These are phyloP conservation scores for Punctoribates punctum DNA, from an alignment of 2,888 invertebrate species.

Conservation along the genomic window DNA sequence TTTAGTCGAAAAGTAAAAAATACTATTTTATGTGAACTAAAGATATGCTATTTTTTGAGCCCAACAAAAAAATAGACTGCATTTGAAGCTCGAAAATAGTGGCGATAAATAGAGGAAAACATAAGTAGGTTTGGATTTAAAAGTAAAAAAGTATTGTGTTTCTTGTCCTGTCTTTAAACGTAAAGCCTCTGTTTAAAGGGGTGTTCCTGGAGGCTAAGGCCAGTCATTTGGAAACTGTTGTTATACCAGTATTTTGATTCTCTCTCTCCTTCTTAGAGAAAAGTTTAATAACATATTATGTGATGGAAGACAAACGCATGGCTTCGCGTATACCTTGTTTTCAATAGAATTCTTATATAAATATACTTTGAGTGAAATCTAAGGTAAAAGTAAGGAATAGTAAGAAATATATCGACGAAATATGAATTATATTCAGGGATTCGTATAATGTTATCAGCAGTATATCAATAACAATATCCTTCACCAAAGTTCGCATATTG, in stretches of 20 bases:
- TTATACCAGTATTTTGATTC: constrained; percentile 1
- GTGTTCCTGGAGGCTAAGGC: constrained; percentile 25
- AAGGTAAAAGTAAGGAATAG: not conserved
- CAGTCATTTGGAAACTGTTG: constrained; percentile 26
- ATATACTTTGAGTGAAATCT: not conserved
- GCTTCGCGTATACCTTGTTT: not conserved
- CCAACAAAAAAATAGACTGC: not conserved
- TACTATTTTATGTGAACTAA: not conserved
- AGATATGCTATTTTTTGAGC: not conserved
- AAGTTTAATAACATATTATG: constrained; percentile 25
- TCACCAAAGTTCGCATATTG: not conserved
- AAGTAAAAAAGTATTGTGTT: not conserved
- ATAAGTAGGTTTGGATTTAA: constrained; percentile 14
- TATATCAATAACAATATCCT: constrained; percentile 18
- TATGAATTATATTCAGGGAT: not conserved
- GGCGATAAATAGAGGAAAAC: constrained; percentile 21
- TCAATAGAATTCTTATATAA: constrained; percentile 19
- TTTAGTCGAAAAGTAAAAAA: not conserved
- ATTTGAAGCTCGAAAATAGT: not conserved
- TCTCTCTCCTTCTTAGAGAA: not conserved
- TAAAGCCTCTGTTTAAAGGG: constrained; percentile 29
- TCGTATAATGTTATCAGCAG: not conserved
- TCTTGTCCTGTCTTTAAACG: not conserved
- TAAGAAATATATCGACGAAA: not conserved
- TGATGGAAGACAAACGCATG: constrained; percentile 13